Evolutionary conservation across 2,113 vertebrate genomes (phyloP).

Genomic region (Asarcornis scutulata): DNA sequence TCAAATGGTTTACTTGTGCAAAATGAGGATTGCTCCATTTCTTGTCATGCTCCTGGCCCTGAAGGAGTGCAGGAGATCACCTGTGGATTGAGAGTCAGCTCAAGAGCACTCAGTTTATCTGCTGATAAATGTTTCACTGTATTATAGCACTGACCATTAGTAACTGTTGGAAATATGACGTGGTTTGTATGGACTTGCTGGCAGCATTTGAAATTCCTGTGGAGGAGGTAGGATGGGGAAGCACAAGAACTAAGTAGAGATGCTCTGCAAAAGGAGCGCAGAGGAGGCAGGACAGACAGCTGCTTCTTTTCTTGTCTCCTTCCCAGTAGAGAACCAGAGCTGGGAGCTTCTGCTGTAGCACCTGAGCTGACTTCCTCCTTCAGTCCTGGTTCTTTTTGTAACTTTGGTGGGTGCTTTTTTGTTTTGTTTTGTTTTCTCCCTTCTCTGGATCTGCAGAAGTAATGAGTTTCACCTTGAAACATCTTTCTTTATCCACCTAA

Average conservation of each 20-base stretch:
- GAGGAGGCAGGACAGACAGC: neutral
- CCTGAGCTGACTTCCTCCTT: conserved; percentile 5
- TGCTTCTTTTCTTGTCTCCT: neutral
- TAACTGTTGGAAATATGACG: neutral
- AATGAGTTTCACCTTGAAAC: neutral
- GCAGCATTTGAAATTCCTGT: neutral
- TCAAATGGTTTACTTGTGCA: neutral
- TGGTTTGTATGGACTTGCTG: neutral
- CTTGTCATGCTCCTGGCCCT: neutral
- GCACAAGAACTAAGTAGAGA: neutral
- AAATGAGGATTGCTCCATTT: neutral
- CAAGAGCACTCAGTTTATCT: neutral
- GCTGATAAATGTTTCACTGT: neutral
- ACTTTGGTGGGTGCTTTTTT: neutral
- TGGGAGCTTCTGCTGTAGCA: neutral
- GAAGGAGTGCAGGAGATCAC: neutral
- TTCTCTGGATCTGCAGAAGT: neutral
- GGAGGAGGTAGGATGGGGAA: neutral
- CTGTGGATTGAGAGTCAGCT: neutral
- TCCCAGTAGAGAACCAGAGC: neutral
- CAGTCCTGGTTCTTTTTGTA: neutral
- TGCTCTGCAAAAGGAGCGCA: neutral
- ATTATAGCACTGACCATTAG: neutral
- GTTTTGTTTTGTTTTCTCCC: neutral
- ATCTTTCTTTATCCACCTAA: neutral